Conservation (phyloP, 1,140 invertebrate species). For the Neodiprion fabricii region DNA sequence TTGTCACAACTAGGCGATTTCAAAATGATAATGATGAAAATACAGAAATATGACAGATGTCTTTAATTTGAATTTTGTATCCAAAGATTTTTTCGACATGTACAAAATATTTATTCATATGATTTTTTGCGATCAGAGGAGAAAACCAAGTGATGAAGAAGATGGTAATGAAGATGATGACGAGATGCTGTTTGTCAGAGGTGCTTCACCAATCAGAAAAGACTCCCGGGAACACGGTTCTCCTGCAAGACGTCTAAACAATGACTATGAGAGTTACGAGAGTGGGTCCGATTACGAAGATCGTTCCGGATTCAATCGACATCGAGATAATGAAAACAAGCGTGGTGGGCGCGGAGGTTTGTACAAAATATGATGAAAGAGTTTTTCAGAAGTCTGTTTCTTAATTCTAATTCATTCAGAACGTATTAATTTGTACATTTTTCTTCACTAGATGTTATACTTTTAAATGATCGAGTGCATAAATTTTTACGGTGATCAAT, state of each 20-base stretch:
- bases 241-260: conserved; percentile 36
- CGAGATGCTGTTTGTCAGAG: conserved; percentile 79
- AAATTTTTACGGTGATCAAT: neutral
- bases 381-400: conserved; percentile 25
- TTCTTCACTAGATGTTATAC: conserved; percentile 9
- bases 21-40: too few relatives aligned
- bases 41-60: too few relatives aligned
- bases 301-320: conserved; percentile 43
- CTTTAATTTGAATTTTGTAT: too few relatives aligned
- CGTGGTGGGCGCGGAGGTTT: conserved; percentile 42
- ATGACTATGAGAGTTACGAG: conserved; percentile 54
- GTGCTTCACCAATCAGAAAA: conserved; percentile 65
- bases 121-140: conserved; percentile 42
- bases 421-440: conserved; percentile 6
- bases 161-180: conserved; percentile 75
- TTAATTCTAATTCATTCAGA: conserved; percentile 13
- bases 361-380: conserved; percentile 14
- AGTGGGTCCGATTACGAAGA: conserved; percentile 52
- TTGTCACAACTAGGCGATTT: conserved; percentile 16
- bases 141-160: conserved; percentile 56
- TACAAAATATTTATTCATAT: conserved; percentile 14
- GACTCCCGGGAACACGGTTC: conserved; percentile 47
- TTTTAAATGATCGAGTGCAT: neutral
- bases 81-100: too few relatives aligned
- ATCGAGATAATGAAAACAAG: conserved; percentile 53